Base-by-base conservation (phyloP, 2,888 invertebrate genomes). In the Parelbella ahira region DNA sequence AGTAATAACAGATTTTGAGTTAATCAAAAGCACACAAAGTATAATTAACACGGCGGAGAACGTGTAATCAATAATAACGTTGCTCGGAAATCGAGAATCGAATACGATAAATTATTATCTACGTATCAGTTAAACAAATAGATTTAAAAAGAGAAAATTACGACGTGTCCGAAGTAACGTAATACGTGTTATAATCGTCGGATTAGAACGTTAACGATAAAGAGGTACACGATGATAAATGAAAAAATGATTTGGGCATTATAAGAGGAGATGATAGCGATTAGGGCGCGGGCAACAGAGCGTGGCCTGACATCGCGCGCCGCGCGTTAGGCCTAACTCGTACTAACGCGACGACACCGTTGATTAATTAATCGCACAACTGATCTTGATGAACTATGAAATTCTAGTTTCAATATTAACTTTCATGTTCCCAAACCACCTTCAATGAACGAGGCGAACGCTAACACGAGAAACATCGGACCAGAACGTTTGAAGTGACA, bases 131-230 rank as follows among this genome's bases (percentile, higher is more conserved):
- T 75, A 81, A 83, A 83, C 81, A 83, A 83, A 83, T 71, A 79
- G 52, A 72, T 60, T 63, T 53, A 55, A 58, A 57, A 57, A 63
- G 65, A 65, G 62, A 65, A 74, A 76, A 77, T 79, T 71, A 80
- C 67, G 68, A 75, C 58, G 69, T 75, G 71, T 66, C 72, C 71
- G 63, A 66, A 67, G 77, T 70, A 83, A 81, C 74, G 67, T 80
- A 79, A 84, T 79, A 81, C 68, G 69, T 73, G 72, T 79, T 79
- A 81, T 83, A 81, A 81, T 80, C 68, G 68, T 73, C 66, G 69
- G 69, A 80, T 80, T 41, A 41, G 41, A 74, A 50, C 69, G 70
- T 76, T 73, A 77, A 60, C 75, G 81, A 82, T 84, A 80, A 79
- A 77, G 58, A 51, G 58, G 53, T 66, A 70, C 60, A 64, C 56